Evolutionary conservation across 2,888 invertebrate genomes (phyloP).

Genomic region (Cryptocheilus praepositus): DNA sequence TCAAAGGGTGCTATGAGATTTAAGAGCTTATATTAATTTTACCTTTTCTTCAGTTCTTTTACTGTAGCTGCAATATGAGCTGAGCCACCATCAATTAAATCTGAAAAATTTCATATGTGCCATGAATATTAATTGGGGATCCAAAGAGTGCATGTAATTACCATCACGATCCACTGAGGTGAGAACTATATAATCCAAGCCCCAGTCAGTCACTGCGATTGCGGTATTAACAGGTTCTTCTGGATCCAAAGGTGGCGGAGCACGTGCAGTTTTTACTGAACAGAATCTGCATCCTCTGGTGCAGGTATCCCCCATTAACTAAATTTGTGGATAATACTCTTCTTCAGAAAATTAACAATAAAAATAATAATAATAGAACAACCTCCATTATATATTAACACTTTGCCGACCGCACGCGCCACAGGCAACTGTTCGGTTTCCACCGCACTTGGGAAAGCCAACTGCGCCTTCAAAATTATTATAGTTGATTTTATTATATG

Average conservation of each 20-base stretch:
- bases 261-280: conserved; percentile 96
- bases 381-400: too few species aligned
- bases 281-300: conserved; percentile 99
- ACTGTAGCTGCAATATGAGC: conserved; percentile 93
- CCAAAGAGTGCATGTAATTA: conserved; percentile 66
- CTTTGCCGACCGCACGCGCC: too few species aligned
- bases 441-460: too few species aligned
- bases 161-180: conserved; percentile 99
- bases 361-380: too few species aligned
- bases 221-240: conserved; percentile 96
- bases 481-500: too few species aligned
- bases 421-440: too few species aligned
- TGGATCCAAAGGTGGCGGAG: conserved; percentile 92
- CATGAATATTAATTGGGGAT: neutral
- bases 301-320: conserved; percentile 99
- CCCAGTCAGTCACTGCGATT: conserved; percentile 93
- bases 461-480: too few species aligned
- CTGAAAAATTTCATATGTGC: conserved; percentile 74
- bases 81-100: conserved; percentile 95
- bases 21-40: neutral
- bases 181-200: conserved; percentile 96
- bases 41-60: conserved; percentile 68
- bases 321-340: too few species aligned
- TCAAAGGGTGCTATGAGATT: neutral
- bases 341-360: too few species aligned